Conservation (phyloP, 2,113 vertebrate genomes). For the Scortum barcoo region DNA sequence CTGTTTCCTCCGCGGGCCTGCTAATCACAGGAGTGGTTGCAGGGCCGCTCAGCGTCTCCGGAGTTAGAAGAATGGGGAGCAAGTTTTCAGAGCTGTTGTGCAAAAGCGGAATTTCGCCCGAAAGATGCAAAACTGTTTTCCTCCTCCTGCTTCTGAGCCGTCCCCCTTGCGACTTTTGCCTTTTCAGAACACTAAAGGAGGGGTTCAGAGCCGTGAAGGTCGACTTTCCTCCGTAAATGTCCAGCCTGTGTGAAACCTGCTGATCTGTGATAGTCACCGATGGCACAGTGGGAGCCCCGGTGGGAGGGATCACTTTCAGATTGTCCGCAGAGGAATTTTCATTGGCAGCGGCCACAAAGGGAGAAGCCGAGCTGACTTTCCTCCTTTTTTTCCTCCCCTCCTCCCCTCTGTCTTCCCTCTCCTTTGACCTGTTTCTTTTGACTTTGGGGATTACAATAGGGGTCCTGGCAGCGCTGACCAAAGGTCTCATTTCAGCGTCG, state of each 20-base stretch:
- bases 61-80: not conserved
- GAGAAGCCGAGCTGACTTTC: slow-evolving; percentile 36
- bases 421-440: slow-evolving; percentile 75
- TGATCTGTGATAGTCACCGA: not conserved
- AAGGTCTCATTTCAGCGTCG: slow-evolving; percentile 45
- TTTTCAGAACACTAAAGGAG: slow-evolving; percentile 45
- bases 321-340: slow-evolving; percentile 48
- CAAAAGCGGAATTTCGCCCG: slow-evolving; percentile 16
- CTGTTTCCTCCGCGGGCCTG: not conserved
- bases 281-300: not conserved
- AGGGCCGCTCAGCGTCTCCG: not conserved
- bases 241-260: slow-evolving; percentile 35
- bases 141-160: slow-evolving; percentile 60
- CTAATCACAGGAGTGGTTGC: not conserved
- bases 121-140: slow-evolving; percentile 51
- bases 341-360: slow-evolving; percentile 29
- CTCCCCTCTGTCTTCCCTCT: slow-evolving; percentile 46
- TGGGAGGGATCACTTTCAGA: slow-evolving; percentile 36
- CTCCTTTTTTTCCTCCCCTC: slow-evolving; percentile 62
- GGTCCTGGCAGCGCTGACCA: slow-evolving; percentile 14
- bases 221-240: not conserved
- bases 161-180: slow-evolving; percentile 56
- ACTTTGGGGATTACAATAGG: slow-evolving; percentile 53
- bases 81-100: slow-evolving; percentile 30
- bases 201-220: not conserved